Evolutionary conservation across 1,140 invertebrate genomes (phyloP), one percentile per base, ranked within the genome.

Genomic region (Drosophila ficusphila): DNA sequence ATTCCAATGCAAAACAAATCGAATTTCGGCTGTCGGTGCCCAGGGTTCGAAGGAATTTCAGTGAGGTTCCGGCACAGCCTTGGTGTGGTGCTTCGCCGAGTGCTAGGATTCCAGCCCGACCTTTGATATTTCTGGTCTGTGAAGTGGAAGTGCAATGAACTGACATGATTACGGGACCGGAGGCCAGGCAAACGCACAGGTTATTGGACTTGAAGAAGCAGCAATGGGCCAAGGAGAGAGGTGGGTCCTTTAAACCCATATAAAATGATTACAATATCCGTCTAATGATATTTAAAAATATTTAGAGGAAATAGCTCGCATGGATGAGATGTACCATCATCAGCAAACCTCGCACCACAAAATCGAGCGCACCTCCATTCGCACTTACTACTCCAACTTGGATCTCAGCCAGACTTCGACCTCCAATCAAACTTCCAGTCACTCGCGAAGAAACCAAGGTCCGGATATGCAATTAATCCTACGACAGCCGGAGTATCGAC

Each of bases 171-270:
- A 90, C 89, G 56, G 89, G 89, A 33, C 81, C 89, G 39, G 89
- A 90, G 67, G 82, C 82, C 16, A 74, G 86, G 42, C 89, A 90
- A 69, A 90, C 86, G 44, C 90, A 91, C 56, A 67, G 94, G 23
- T 90, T 95, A 61, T 79, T 95, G 67, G 94, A 95, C 89, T 92
- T 94, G 71, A 95, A 95, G 72, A 94, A 93, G 79, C 90, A 94
- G 47, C 95, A 95, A 92, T 95, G 95, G 95, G 94, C 94, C 47
- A 93, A 92, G 79, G 95, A 95, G 92, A 92, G 92, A 92, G 95
- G 95, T 95, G 91, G 64, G 77, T 18, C n/a, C 27, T 8, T 9
- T n/a, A 12, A 12, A 5, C 1, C 2, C 4, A 3, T 33, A 3
- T 1, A 4, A n/a, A 29, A 11, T n/a, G n/a, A n/a, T n/a, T n/a